phyloP scores from a whole-genome alignment of 2,113 vertebrate species.

The Diadophis punctatus region DNA sequence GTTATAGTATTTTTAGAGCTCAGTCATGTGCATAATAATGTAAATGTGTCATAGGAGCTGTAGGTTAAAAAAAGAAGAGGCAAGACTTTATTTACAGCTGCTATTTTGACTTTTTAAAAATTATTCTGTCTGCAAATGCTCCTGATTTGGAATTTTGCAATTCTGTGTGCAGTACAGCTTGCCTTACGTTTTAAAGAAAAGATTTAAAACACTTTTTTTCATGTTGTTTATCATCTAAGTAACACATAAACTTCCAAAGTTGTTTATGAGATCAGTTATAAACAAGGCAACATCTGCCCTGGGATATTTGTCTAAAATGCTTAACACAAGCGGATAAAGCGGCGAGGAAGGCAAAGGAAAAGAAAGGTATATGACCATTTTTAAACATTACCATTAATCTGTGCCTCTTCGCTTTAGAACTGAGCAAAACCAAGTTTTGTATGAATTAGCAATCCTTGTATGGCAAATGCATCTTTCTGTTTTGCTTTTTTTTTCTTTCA shows the following conservation, averaged over 20 bases:
- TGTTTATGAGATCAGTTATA: not conserved
- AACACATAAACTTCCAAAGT: not conserved
- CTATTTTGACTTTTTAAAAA: not conserved
- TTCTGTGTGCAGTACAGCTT: not conserved
- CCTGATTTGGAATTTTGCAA: not conserved
- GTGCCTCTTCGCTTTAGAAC: not conserved
- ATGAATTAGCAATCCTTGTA: not conserved
- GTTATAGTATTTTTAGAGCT: not conserved
- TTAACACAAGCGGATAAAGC: not conserved
- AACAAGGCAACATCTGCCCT: not conserved
- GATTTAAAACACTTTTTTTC: not conserved
- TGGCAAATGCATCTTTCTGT: not conserved
- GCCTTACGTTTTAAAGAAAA: not conserved
- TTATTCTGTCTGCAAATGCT: not conserved
- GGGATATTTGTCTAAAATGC: not conserved
- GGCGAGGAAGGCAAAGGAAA: not conserved
- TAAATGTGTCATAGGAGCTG: not conserved
- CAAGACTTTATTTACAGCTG: not conserved
- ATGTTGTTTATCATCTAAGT: not conserved
- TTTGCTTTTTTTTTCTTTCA: not conserved
- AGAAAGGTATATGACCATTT: not conserved
- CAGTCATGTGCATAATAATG: not conserved
- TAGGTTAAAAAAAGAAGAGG: not conserved
- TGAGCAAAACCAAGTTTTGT: not conserved
- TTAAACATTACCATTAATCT: not conserved